A percentile compares a stretch with the other conserved stretches of the same genome.
Conservation (phyloP, 2,888 invertebrate species). For the Leptura quadrifasciata region DNA sequence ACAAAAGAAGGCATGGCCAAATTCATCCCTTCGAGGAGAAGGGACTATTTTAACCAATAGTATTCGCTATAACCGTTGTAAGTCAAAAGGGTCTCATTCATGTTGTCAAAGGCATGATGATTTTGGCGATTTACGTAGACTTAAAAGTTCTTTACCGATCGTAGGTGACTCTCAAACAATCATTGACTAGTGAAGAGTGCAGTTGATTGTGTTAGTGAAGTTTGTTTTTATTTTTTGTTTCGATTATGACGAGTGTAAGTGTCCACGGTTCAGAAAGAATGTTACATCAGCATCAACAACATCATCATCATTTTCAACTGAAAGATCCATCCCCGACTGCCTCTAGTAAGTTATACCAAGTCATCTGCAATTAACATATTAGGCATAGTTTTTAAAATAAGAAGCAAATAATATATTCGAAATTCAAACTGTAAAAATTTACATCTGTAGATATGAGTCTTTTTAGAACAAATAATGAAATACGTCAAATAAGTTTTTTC, state of each 20-base stretch:
- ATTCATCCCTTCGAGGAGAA: slow-evolving; percentile 45
- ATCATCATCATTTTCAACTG: slow-evolving; percentile 53
- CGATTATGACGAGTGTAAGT: slow-evolving; percentile 53
- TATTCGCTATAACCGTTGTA: slow-evolving; percentile 31
- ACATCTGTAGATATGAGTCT: too few species aligned
- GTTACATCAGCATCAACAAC: slow-evolving; percentile 49
- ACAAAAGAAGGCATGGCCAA: slow-evolving; percentile 49
- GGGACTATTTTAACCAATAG: slow-evolving; percentile 56
- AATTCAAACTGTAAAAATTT: too few species aligned
- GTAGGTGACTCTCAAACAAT: slow-evolving; percentile 49
- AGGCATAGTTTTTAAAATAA: neutral
- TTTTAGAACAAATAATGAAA: too few species aligned
- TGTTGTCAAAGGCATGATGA: slow-evolving; percentile 40
- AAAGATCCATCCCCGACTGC: slow-evolving; percentile 55
- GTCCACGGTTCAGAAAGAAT: slow-evolving; percentile 49
- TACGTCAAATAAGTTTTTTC: too few species aligned
- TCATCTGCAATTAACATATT: neutral
- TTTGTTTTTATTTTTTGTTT: slow-evolving; percentile 38
- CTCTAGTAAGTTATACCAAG: slow-evolving; percentile 54
- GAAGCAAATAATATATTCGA: neutral
- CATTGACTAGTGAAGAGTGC: slow-evolving; percentile 36
- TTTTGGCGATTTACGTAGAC: slow-evolving; percentile 45
- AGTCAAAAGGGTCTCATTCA: slow-evolving; percentile 59
- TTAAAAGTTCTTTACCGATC: slow-evolving; percentile 51
- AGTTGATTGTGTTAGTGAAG: slow-evolving; percentile 39